Evolutionary conservation across 2,888 invertebrate genomes (phyloP), one percentile per base, ranked within the genome.

Genomic region (Drosophila niveifrons): DNA sequence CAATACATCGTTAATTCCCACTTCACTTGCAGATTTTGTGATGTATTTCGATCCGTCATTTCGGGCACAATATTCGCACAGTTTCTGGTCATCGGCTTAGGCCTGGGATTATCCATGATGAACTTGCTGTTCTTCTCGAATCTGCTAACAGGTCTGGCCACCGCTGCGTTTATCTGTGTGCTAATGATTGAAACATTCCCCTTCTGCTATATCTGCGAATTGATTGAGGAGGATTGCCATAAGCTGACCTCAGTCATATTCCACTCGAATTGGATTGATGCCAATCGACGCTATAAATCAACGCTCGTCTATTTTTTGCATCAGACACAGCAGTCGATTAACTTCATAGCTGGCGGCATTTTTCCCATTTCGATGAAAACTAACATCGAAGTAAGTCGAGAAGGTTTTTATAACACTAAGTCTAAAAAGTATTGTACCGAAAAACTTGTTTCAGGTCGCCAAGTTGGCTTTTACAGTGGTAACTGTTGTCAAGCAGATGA

Each of bases 401-500:
- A 31, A 44, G 10, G 23, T 23, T 23, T 23, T 34, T 4, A 7
- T 7, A 3, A 31, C 28, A 6, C 15, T n/a, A 29, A 13, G 11
- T 2, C 17, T 3, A 15, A n/a, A n/a, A n/a, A 23, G 17, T 41
- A 13, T 8, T 9, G 1, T 13, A 31, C 2, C 1, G 15, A 2
- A 34, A 39, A 34, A 39, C 11, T 36, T 13, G 50, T 29, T 39
- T 6, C 52, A 80, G 77, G 66, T 79, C 47, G 73, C 80, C 31
- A 83, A 82, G 34, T 57, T 78, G 46, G 80, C 83, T 1, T 85
- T 83, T 41, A 66, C 86, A 1, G 64, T 83, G 31, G 66, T 82
- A 1, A 78, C 83, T 0, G 28, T 85, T 4, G 63, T 74, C 10
- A 80, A 67, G 4, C 70, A 75, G 41, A 68, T 78, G 75, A 68